These are phyloP conservation scores for Leptinotarsa haldemani DNA, from an alignment of 2,888 invertebrate species.

Conservation along the genomic window DNA sequence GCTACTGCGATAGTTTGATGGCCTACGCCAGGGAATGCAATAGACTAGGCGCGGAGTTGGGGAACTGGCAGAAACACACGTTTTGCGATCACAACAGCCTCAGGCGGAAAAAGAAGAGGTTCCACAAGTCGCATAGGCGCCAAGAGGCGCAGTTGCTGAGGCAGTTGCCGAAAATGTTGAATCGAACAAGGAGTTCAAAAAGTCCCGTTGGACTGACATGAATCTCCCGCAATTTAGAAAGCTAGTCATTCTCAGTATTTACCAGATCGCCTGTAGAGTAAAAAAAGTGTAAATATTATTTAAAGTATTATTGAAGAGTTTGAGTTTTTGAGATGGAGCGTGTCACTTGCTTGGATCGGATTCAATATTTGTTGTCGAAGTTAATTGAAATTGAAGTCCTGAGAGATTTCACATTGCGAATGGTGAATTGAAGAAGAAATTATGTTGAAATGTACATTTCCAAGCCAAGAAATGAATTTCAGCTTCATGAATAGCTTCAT, in stretches of 20 bases:
- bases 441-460: no score
- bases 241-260: conserved; percentile 63
- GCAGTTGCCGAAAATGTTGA: conserved; percentile 36
- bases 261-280: conserved; percentile 44
- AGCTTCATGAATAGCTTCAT: no score
- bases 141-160: conserved; percentile 32
- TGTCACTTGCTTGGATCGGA: conserved; percentile 29
- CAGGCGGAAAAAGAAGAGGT: conserved; percentile 25
- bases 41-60: conserved; percentile 78
- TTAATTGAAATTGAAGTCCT: not conserved
- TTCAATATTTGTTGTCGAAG: not conserved
- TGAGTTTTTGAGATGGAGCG: conserved; percentile 33
- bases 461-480: no score
- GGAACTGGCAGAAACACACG: conserved; percentile 75
- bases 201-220: conserved; percentile 32
- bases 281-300: conserved; percentile 46
- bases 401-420: not conserved
- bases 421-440: no score
- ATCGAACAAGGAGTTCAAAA: conserved; percentile 37
- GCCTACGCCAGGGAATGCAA: conserved; percentile 91
- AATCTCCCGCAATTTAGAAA: conserved; percentile 38
- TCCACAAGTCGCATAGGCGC: conserved; percentile 27
- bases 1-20: conserved; percentile 90
- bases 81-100: conserved; percentile 38
- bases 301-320: conserved; percentile 45